Base-by-base conservation (phyloP, 2,797 vertebrate species). In the Brachymystax lenok region DNA sequence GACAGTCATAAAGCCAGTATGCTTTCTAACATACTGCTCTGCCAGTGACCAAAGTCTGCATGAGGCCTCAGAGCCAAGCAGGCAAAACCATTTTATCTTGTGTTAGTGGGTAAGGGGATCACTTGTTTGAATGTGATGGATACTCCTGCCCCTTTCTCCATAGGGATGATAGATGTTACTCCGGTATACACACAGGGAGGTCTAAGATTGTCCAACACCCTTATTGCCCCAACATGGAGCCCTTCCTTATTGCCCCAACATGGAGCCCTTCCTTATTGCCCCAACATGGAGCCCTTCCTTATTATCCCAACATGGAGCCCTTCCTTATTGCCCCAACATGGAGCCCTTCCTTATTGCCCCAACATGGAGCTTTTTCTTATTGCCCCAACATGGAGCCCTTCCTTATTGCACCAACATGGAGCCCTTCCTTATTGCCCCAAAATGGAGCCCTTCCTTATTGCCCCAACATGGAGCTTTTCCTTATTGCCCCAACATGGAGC, bases 111-210 rank as follows among this genome's bases (percentile, higher is more conserved):
- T 19, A 13, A 59, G 54, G 54, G 17, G 4, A 19, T 59, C 54
- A 13, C 54, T 59, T 6, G 54, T 59, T 59, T 82, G 74, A 81
- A 75, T 75, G 77, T 79, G 77, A 85, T 79, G 74, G 83, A 82
- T 83, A 80, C 70, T 68, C 69, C 72, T 85, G 81, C 79, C 79
- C 74, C 78, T 67, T 59, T 85, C 56, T 75, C 76, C 80, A 59
- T 59, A n/a, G 54, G 54, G 54, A 59, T 59, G 54, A 59, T 59
- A 5, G 8, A 59, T 59, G 54, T 17, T 17, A n/a, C 54, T n/a
- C 3, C 30, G 30, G 54, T 59, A 5, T 0, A 59, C 54, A 59
- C 54, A 59, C 54, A 19, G 19, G 54, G 19, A 59, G 16, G 54
- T 5, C 16, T 56, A 17, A n/a, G 5, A 28, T 28, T 28, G 1